Evolutionary conservation across 2,888 invertebrate genomes (phyloP).

Genomic region (Lycia hirtaria): DNA sequence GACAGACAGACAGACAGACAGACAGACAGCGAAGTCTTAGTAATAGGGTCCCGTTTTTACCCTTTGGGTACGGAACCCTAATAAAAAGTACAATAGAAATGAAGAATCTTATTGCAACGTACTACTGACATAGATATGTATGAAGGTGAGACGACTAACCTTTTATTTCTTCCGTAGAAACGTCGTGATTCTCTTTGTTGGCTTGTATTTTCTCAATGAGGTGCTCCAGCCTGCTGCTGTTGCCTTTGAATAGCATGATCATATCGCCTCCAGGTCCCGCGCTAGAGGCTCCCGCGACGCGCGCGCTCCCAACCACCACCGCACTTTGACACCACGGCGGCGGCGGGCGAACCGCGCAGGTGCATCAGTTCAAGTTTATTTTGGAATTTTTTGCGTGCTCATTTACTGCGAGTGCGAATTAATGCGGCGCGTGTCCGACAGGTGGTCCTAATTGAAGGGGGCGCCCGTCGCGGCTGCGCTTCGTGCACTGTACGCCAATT

Average conservation of each 20-base stretch:
- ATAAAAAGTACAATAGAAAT: no score
- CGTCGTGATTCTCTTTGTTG: constrained; percentile 90
- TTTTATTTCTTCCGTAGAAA: constrained; percentile 81
- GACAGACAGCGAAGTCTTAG: no score
- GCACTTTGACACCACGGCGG: constrained; percentile 44
- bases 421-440: constrained; percentile 78
- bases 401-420: constrained; percentile 78
- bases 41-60: no score
- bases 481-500: constrained; percentile 75
- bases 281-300: constrained; percentile 32
- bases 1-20: no score
- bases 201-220: constrained; percentile 95
- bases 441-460: constrained; percentile 80
- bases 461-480: constrained; percentile 66
- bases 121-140: no score
- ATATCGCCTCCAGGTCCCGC: constrained; percentile 52
- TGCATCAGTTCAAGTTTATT: constrained; percentile 81
- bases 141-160: constrained; percentile 59
- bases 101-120: no score
- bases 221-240: constrained; percentile 93
- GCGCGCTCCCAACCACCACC: constrained; percentile 42
- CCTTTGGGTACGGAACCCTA: no score
- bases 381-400: constrained; percentile 73
- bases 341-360: constrained; percentile 67
- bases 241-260: constrained; percentile 94